Evolutionary conservation across 2,888 invertebrate genomes (phyloP), one percentile per base, ranked within the genome.

Genomic region (Liodrosophila aerea): DNA sequence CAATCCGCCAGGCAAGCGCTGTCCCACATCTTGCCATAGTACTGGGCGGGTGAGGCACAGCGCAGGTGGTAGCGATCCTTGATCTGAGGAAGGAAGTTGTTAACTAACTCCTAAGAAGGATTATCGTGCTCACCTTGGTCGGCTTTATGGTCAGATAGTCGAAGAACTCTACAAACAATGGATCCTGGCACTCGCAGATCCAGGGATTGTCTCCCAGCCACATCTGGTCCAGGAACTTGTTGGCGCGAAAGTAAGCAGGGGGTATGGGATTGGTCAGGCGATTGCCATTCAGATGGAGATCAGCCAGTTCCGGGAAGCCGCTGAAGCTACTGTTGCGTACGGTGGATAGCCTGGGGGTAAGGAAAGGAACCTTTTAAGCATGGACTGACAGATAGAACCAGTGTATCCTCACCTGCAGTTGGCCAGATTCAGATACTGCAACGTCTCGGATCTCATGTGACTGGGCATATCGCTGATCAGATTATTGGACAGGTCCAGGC

Each of bases 201-300:
- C 95, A 95, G 69, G 94, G 93, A 87, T 95, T 95, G 77, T 95
- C 94, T 11, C 92, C 91, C 40, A 95, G 85, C 82, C 92, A 91
- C n/a, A 95, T 87, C 50, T 91, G 90, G 60, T 91, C 91, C 39
- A 94, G 88, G 64, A 92, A 92, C 7, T 91, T 89, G 87, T 93
- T 94, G 1, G 91, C 90, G 0, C 91, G 91, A 78, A 95, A 95
- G 80, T 91, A 92, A 1, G 91, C 89, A 5, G 91, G 90, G 31
- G 90, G 91, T 88, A 94, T 92, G 31, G 92, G 91, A 45, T 91
- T 92, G 0, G 93, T 94, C 69, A 95, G 91, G 57, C 94, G 92
- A 86, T 95, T 95, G 30, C 94, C 94, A 60, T 93, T 92, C n/a
- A 95, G 90, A 68, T 93, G 92, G 11, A 95, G 82, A 18, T 90